phyloP scores from a whole-genome alignment of 1,140 invertebrate genomes.

The Caenorhabditis latens region DNA sequence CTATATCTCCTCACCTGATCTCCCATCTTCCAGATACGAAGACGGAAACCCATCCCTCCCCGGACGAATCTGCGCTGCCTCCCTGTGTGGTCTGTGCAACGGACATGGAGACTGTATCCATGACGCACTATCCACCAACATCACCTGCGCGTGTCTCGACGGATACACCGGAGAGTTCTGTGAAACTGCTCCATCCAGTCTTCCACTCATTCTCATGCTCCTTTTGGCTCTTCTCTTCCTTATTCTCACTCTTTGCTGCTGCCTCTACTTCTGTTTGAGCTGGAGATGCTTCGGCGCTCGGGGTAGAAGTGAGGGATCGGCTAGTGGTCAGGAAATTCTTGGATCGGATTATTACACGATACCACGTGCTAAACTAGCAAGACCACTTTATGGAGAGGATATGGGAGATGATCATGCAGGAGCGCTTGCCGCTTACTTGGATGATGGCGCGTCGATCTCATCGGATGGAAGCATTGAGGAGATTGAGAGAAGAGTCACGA shows the following conservation, averaged over 20 bases:
- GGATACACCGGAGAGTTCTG: conserved; percentile 67
- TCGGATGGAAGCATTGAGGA: conserved; percentile 62
- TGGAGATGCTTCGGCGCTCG: conserved; percentile 63
- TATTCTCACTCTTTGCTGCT: conserved; percentile 67
- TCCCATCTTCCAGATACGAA: conserved; percentile 47
- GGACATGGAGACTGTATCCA: conserved; percentile 68
- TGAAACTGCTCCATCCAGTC: conserved; percentile 62
- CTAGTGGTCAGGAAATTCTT: conserved; percentile 59
- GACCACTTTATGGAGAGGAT: conserved; percentile 49
- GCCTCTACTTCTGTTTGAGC: conserved; percentile 59
- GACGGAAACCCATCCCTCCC: conserved; percentile 67
- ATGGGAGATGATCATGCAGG: conserved; percentile 57
- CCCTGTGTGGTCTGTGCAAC: conserved; percentile 66
- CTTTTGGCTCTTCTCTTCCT: conserved; percentile 69
- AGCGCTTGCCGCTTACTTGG: conserved; percentile 60
- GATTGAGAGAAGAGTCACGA: conserved; percentile 66
- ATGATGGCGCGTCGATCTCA: conserved; percentile 61
- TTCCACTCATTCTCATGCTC: conserved; percentile 59
- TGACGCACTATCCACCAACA: conserved; percentile 60
- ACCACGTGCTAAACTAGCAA: conserved; percentile 65
- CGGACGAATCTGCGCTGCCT: conserved; percentile 66
- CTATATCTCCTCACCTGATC: no score
- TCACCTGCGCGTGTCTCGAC: conserved; percentile 66
- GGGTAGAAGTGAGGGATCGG: conserved; percentile 30
- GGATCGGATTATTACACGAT: conserved; percentile 69